Evolutionary conservation across 2,888 invertebrate genomes (phyloP).

Genomic region (Himalopsyche anomala): DNA sequence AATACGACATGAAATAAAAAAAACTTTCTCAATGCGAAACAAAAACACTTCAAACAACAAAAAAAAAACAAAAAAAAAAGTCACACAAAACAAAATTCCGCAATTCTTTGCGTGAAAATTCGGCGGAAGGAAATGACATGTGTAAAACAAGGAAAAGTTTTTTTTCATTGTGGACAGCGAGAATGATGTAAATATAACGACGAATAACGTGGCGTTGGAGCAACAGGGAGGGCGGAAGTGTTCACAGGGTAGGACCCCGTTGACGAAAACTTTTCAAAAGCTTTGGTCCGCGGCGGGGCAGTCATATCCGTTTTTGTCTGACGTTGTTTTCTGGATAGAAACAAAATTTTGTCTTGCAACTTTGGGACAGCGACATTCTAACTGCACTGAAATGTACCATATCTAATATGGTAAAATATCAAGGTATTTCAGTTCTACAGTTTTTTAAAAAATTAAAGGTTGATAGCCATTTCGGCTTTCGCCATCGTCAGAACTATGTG

Average conservation of each 20-base stretch:
- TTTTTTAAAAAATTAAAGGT: too few relatives aligned
- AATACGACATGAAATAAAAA: conserved; percentile 6
- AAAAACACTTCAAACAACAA: conserved; percentile 34
- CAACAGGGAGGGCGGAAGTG: conserved; percentile 41
- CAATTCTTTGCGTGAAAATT: conserved; percentile 51
- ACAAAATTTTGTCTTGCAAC: neutral
- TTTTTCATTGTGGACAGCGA: conserved; percentile 44
- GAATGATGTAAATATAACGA: conserved; percentile 43
- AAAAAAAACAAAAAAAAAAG: conserved; percentile 12
- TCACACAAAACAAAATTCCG: conserved; percentile 36
- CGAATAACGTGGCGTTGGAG: neutral
- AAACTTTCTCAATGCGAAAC: neutral
- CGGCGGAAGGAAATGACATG: conserved; percentile 51
- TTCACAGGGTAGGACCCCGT: neutral
- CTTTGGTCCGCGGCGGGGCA: conserved; percentile 14
- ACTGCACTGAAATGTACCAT: neutral
- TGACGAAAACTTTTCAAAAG: conserved; percentile 42
- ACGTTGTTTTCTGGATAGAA: neutral
- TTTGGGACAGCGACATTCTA: neutral
- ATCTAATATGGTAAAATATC: too few relatives aligned
- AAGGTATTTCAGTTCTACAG: too few relatives aligned
- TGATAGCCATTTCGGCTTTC: too few relatives aligned
- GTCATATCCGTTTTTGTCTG: conserved; percentile 5
- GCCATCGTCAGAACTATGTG: too few relatives aligned
- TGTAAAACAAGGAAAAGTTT: conserved; percentile 53